Percentiles rank a stretch among this genome's conserved stretches.
Evolutionary conservation across 2,113 vertebrate species (phyloP).

Genomic region (Chaetops frenatus): DNA sequence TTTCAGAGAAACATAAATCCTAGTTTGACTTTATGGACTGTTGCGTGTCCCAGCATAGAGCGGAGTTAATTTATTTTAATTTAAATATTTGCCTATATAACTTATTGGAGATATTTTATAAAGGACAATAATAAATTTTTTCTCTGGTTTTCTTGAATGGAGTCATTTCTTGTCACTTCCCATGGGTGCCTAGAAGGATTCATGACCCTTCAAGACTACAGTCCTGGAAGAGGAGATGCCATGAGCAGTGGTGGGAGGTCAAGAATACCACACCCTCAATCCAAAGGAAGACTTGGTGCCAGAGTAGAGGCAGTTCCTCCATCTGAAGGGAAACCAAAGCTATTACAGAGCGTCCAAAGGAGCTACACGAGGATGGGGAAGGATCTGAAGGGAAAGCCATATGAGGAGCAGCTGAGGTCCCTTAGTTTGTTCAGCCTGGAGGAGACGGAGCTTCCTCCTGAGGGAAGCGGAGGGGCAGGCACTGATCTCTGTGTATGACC

Average conservation of each 20-base stretch:
- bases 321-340: not conserved
- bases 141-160: conserved; percentile 23
- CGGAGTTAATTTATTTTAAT: conserved; percentile 59
- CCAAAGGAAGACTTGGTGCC: not conserved
- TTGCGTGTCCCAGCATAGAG: not conserved
- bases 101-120: conserved; percentile 56
- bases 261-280: not conserved
- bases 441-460: not conserved
- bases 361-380: not conserved
- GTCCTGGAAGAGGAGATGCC: not conserved
- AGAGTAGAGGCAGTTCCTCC: not conserved
- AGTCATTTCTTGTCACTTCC: not conserved
- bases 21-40: not conserved
- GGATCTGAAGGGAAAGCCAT: not conserved
- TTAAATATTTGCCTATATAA: conserved; percentile 47
- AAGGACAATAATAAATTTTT: conserved; percentile 57
- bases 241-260: rapidly evolving
- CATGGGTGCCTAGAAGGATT: not conserved
- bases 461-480: not conserved
- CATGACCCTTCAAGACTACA: rapidly evolving
- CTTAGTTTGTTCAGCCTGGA: not conserved
- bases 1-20: conserved; percentile 33
- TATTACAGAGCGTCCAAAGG: not conserved
- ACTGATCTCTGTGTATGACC: not conserved
- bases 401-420: not conserved